phyloP scores from a whole-genome alignment of 2,113 vertebrate genomes.

The Hippocampus zosterae region DNA sequence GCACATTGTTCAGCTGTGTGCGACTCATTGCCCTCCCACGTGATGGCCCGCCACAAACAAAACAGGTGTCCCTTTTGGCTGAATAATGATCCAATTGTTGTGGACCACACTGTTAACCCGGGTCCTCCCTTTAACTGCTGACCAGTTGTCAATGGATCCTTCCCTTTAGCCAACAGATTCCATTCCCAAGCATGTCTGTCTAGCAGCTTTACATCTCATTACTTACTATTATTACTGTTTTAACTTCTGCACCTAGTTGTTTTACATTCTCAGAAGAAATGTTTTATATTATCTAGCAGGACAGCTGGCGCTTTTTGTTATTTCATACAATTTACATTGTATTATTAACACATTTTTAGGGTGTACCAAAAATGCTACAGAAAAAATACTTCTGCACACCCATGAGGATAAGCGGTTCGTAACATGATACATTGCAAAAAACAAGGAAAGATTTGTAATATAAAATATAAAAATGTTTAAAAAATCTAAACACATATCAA shows the following conservation, averaged over 20 bases:
- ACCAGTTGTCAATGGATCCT: constrained; percentile 44
- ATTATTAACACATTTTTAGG: not conserved
- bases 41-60: constrained; percentile 44
- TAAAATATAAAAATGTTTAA: not conserved
- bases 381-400: not conserved
- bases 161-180: constrained; percentile 17
- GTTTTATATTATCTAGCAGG: not conserved
- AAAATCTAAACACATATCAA: not conserved
- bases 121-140: constrained; percentile 23
- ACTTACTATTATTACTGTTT: not conserved
- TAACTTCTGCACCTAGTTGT: not conserved
- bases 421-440: not conserved
- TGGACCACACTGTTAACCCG: constrained; percentile 57
- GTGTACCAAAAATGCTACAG: too few relatives aligned
- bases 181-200: not conserved
- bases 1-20: constrained; percentile 53
- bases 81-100: constrained; percentile 56
- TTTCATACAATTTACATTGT: not conserved
- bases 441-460: not conserved
- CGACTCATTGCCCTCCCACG: constrained; percentile 16
- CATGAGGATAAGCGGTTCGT: too few relatives aligned
- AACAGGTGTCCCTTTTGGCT: constrained; percentile 58
- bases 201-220: constrained; percentile 6
- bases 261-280: not conserved
- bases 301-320: not conserved